phyloP scores from a whole-genome alignment of 1,140 invertebrate genomes.

The Lepidurus apus region DNA sequence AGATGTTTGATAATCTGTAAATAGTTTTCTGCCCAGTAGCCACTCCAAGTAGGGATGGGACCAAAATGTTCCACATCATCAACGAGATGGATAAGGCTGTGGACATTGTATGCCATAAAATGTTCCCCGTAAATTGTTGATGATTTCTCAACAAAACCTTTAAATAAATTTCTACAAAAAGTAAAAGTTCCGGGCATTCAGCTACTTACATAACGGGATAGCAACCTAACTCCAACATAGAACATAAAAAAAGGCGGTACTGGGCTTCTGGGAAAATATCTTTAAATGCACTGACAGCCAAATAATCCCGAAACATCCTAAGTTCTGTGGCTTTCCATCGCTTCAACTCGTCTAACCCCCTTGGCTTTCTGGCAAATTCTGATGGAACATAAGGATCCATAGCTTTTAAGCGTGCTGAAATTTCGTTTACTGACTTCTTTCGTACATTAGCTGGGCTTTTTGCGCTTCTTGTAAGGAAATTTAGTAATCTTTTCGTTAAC shows the following conservation, averaged over 20 bases:
- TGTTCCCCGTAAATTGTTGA: background rate
- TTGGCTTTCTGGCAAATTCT: background rate
- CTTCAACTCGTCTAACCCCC: background rate
- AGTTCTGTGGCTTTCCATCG: background rate
- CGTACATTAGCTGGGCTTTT: background rate
- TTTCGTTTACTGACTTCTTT: too few species aligned
- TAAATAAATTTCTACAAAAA: background rate
- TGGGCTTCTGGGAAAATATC: background rate
- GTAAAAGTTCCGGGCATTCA: background rate
- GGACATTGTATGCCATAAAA: slow-evolving; percentile 18
- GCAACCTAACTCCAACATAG: background rate
- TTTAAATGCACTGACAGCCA: background rate
- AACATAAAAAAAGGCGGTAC: background rate
- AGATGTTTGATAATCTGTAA: background rate
- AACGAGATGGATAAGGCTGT: background rate
- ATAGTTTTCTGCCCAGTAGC: background rate
- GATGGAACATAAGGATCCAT: background rate
- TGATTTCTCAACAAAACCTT: background rate
- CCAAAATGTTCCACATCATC: background rate
- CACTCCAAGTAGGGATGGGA: background rate
- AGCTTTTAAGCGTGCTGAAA: background rate
- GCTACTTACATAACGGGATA: background rate
- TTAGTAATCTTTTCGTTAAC: background rate
- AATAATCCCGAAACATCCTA: too few species aligned
- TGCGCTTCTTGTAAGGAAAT: background rate